Evolutionary conservation across 2,797 vertebrate genomes (phyloP), one percentile per base, ranked within the genome.

Genomic region (Poliocrania exsul): DNA sequence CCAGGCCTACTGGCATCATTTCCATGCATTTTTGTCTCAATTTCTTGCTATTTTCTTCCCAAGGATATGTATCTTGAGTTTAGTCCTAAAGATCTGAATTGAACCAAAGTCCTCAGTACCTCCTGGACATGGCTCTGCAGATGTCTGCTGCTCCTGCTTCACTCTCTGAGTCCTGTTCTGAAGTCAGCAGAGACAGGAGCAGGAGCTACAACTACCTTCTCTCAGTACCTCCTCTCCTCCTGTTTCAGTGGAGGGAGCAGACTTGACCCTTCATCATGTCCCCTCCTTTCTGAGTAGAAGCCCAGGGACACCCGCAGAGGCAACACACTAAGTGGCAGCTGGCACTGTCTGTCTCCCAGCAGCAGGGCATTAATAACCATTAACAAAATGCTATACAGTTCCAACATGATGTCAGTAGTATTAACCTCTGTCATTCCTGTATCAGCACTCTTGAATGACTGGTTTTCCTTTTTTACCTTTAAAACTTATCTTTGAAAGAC

Each of bases 281-380:
- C 64, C 69, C 29, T 91, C 46, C 54, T 15, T 54, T 25, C 46
- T 0, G 0, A 91, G 66, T 82, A 88, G 73, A 78, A 61, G 65
- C 35, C 66, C 24, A 81, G 81, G 73, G 90, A 73, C 50, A 62
- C 84, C 81, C 26, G 2, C 74, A 86, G 88, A 93, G 86, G 80
- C 88, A 80, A 15, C 62, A 31, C 49, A 6, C 51, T 8, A 82
- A 57, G 64, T 24, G 86, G 83, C 95, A 96, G 96, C 94, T 97
- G 96, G 85, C 81, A 95, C 91, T 93, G 92, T 95, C 95, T 85
- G 72, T 96, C 95, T 96, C 69, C 77, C 90, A 92, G 90, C 90
- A 96, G 95, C 75, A 54, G 84, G 88, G 91, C 95, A 95, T 91
- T 96, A 92, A 95, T 94, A 93, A 86, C 90, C 92, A 97, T 94